A percentile compares a stretch with the other conserved stretches of the same genome.
These are phyloP conservation scores for Mormyrops boulengeri DNA, from an alignment of 2,797 vertebrate genomes.

Conservation along the genomic window DNA sequence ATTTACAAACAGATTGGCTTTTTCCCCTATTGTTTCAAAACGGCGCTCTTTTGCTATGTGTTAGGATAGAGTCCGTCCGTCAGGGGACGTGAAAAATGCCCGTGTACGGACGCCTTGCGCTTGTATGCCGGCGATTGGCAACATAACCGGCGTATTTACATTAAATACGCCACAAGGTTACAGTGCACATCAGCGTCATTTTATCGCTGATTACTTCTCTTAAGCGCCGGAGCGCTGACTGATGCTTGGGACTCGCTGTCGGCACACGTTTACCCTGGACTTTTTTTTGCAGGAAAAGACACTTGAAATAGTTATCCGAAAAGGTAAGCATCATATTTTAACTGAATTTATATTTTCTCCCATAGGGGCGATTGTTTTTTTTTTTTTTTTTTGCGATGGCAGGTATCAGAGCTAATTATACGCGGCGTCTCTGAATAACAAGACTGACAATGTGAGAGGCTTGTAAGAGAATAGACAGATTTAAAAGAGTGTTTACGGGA, in stretches of 20 bases:
- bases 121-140: constrained; percentile 87
- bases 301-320: constrained; percentile 75
- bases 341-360: constrained; percentile 28
- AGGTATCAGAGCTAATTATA: constrained; percentile 64
- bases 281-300: constrained; percentile 63
- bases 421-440: constrained; percentile 63
- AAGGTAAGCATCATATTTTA: constrained; percentile 77
- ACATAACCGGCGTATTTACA: constrained; percentile 99
- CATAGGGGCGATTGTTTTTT: constrained; percentile 22
- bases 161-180: constrained; percentile 99
- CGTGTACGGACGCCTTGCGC: constrained; percentile 78
- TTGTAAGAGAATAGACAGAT: constrained; percentile 57
- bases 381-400: constrained; percentile 45
- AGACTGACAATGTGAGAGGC: constrained; percentile 64
- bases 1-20: constrained; percentile 86
- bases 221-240: constrained; percentile 80
- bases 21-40: constrained; percentile 71
- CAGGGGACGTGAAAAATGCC: constrained; percentile 71
- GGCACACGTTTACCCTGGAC: constrained; percentile 74
- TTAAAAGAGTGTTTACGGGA: constrained; percentile 78
- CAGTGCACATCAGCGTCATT: constrained; percentile 97
- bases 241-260: constrained; percentile 78
- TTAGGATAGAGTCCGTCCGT: constrained; percentile 81
- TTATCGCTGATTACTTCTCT: constrained; percentile 98
- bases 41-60: constrained; percentile 73